Conservation (phyloP, 2,888 invertebrate species). For the Xestoiulus laeticollis region DNA sequence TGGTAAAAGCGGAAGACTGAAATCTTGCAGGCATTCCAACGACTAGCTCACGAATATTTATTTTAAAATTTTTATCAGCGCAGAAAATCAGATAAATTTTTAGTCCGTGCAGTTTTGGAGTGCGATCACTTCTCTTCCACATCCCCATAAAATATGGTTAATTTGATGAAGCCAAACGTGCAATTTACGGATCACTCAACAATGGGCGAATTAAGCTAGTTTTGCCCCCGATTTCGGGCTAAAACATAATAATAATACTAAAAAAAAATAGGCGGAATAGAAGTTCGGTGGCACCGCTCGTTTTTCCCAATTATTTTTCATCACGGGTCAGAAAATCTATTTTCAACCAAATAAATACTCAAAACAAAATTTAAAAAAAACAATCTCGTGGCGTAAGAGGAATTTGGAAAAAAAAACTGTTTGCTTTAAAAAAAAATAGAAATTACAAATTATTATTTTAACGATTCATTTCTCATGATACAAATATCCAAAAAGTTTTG, state of each 20-base stretch:
- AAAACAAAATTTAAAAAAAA: background rate
- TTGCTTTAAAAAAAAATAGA: background rate
- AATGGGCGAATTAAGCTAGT: slow-evolving; percentile 19
- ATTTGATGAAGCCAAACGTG: slow-evolving; percentile 28
- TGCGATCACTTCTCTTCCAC: background rate
- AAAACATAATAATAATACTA: background rate
- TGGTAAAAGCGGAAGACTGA: background rate
- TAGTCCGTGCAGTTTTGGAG: background rate
- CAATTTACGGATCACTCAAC: slow-evolving; percentile 37
- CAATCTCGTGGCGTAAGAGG: background rate
- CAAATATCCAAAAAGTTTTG: too few relatives aligned
- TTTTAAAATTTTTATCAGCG: background rate
- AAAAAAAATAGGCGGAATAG: background rate
- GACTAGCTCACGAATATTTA: background rate
- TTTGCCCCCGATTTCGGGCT: slow-evolving; percentile 11
- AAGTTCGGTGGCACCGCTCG: slow-evolving; percentile 28
- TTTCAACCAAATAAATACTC: background rate
- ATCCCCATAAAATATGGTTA: slow-evolving; percentile 34
- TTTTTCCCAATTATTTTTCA: background rate
- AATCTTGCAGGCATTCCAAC: background rate
- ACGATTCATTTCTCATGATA: background rate
- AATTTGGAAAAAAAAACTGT: background rate
- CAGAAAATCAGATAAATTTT: background rate
- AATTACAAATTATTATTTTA: background rate
- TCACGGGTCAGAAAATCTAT: slow-evolving; percentile 13